Evolutionary conservation across 2,888 invertebrate species (phyloP).

Genomic region (Amphimallon solstitiale): DNA sequence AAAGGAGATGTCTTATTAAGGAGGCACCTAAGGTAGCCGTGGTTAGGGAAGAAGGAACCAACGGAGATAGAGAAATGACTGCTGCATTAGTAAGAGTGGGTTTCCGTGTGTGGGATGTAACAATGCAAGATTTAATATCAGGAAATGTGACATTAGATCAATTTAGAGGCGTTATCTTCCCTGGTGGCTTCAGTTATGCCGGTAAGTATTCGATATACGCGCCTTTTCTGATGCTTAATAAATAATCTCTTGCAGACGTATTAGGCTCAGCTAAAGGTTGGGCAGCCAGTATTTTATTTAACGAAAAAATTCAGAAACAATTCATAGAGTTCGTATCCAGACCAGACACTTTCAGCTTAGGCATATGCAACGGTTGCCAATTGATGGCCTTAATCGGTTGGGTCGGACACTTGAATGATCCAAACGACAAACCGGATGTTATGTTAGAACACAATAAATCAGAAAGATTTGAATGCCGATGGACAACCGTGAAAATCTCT

Average conservation of each 20-base stretch:
- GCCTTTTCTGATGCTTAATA: too few species aligned
- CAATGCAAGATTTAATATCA: conserved; percentile 88
- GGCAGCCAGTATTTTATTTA: conserved; percentile 92
- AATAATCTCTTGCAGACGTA: conserved; percentile 72
- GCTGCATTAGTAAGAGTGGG: conserved; percentile 87
- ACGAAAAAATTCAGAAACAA: conserved; percentile 77
- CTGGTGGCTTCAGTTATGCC: conserved; percentile 99
- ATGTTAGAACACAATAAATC: conserved; percentile 87
- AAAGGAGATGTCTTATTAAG: conserved; percentile 58
- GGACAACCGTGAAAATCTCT: conserved; percentile 67
- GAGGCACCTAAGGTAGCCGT: conserved; percentile 77
- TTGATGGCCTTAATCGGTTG: conserved; percentile 94
- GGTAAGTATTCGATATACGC: conserved; percentile 67
- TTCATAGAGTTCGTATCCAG: conserved; percentile 79
- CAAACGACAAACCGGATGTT: conserved; percentile 67
- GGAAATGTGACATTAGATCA: conserved; percentile 77
- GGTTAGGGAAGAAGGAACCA: conserved; percentile 94
- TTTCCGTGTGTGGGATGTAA: conserved; percentile 92
- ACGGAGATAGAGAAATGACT: conserved; percentile 98
- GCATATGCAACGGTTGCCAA: conserved; percentile 99
- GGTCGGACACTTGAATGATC: conserved; percentile 71
- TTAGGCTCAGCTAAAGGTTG: conserved; percentile 98
- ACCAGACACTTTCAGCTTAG: conserved; percentile 90
- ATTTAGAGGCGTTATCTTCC: conserved; percentile 92
- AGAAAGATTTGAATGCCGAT: conserved; percentile 84